Evolutionary conservation across 2,113 vertebrate species (phyloP), one percentile per base, ranked within the genome.

Genomic region (Gallinago jamesoni): DNA sequence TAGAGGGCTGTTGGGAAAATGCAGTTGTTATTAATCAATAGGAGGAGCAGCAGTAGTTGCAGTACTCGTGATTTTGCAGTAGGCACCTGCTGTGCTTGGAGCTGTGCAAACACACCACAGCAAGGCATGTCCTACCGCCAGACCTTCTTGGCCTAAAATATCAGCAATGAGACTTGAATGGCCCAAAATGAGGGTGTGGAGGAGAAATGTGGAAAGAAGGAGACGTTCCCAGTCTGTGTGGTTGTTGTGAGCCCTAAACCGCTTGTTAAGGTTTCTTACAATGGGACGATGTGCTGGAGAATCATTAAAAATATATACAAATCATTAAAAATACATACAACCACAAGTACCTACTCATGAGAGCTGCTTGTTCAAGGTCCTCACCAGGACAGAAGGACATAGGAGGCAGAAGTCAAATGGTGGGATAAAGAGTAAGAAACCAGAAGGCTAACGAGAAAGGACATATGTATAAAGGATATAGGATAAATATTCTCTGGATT

Each of bases 11-110:
- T 45, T 48, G 57, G 63, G 92, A 77, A 70, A 89, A 80, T 2
- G 28, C 3, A 5, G 72, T 66, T 35, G 63, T 80, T 91, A 81
- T 81, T 45, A 90, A 72, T 77, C 80, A 70, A 50, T 6, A 48
- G 12, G 27, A 83, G 53, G 12, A 64, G 88, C 43, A 90, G 45
- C 4, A 2, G 31, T 13, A 28, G 17, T 22, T 47, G 2, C 33
- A 81, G 84, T 11, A 17, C 14, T 53, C n/a, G 1, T 30, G n/a
- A 21, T 55, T 52, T 48, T 70, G 56, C 69, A 78, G 47, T 2
- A 84, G 52, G 28, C 33, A 94, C 60, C 89, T 94, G 53, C 74
- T 91, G 73, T 90, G 83, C 60, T 84, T 9, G 18, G 80, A 70
- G 45, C 35, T 53, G 30, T 53, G 48, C 45, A 48, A 84, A 87